Percentiles rank a stretch among this genome's conserved stretches.
phyloP scores from a whole-genome alignment of 2,113 vertebrate species.

The Sceloporus undulatus region DNA sequence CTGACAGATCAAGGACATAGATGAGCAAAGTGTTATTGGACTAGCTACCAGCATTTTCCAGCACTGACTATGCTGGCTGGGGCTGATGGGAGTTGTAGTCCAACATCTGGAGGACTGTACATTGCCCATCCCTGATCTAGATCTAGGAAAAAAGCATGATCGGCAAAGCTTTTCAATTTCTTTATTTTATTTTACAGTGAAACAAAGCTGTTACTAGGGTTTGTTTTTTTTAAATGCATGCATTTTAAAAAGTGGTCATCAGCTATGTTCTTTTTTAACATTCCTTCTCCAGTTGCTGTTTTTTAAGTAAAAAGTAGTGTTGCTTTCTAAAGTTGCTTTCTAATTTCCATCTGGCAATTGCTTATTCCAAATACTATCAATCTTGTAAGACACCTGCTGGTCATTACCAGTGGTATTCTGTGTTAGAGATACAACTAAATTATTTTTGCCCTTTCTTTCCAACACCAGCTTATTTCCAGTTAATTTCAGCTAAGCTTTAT shows the following conservation, averaged over 20 bases:
- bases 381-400: neutral
- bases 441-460: neutral
- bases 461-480: neutral
- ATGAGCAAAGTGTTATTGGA: too few relatives aligned
- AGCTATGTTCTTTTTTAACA: neutral
- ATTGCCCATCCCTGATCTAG: too few relatives aligned
- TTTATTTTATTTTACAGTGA: neutral
- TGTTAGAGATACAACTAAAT: neutral
- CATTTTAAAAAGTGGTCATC: neutral
- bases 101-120: too few relatives aligned
- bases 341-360: neutral
- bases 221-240: neutral
- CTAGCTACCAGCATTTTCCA: too few relatives aligned
- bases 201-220: neutral
- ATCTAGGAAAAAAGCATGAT: too few relatives aligned
- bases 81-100: too few relatives aligned
- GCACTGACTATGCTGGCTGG: too few relatives aligned
- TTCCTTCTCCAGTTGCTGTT: neutral
- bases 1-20: neutral
- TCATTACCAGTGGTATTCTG: neutral
- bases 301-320: neutral
- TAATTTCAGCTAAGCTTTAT: neutral
- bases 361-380: neutral
- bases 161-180: neutral
- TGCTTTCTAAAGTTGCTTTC: neutral